A percentile compares a stretch with the other conserved stretches of the same genome.
These are phyloP conservation scores for Laterallus jamaicensis DNA, from an alignment of 2,113 vertebrate genomes.

Conservation along the genomic window DNA sequence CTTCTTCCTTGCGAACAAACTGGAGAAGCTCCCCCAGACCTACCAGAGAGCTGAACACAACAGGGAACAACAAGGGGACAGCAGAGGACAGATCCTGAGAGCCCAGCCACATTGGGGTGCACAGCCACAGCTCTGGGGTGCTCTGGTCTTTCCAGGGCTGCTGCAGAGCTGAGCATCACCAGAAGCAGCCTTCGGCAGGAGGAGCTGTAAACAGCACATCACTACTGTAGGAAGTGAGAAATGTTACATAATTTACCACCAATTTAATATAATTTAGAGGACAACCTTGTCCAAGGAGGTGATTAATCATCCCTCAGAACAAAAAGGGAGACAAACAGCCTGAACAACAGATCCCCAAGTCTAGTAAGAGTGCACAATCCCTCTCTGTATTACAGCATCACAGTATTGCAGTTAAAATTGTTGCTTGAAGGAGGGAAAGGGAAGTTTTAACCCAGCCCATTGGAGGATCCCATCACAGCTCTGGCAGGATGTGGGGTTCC, in stretches of 20 bases:
- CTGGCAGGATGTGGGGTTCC: neutral
- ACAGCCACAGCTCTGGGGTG: neutral
- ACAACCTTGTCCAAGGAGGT: constrained; percentile 51
- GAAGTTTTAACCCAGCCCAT: neutral
- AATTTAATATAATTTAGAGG: constrained; percentile 45
- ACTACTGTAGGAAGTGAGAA: neutral
- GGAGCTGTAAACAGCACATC: neutral
- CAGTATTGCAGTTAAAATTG: neutral
- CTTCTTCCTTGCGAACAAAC: neutral
- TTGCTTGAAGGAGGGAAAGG: neutral
- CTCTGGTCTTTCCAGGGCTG: neutral
- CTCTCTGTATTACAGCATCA: neutral
- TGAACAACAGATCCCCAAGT: constrained; percentile 18
- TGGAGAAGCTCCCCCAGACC: neutral
- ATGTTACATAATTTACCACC: neutral
- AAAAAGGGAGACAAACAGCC: constrained; percentile 24
- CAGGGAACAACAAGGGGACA: neutral
- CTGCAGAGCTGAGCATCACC: neutral
- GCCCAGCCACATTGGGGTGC: fast-evolving
- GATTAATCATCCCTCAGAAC: constrained; percentile 24
- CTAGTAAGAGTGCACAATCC: neutral
- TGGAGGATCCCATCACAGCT: neutral
- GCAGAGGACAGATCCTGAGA: neutral
- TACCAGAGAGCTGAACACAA: neutral
- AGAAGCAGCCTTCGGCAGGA: neutral